Evolutionary conservation across 2,888 invertebrate genomes (phyloP).

Genomic region (Apeira syringaria): DNA sequence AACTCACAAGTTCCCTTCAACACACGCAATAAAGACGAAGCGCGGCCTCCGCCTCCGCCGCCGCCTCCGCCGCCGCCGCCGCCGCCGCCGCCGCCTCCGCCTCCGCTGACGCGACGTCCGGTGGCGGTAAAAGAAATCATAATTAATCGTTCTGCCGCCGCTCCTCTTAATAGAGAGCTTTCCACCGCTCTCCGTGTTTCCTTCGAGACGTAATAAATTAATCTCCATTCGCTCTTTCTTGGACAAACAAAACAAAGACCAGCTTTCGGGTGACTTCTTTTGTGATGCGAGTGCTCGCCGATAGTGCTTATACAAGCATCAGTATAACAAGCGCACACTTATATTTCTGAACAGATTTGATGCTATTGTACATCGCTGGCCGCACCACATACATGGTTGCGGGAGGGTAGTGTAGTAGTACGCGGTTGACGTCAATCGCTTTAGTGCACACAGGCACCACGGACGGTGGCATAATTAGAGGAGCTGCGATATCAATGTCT

Average conservation of each 20-base stretch:
- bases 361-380: too few relatives aligned
- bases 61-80: too few relatives aligned
- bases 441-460: too few relatives aligned
- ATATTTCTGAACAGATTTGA: background rate
- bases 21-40: conserved; percentile 47
- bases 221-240: conserved; percentile 70
- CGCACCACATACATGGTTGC: too few relatives aligned
- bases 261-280: conserved; percentile 44
- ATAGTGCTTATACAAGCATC: background rate
- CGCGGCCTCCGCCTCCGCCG: conserved; percentile 24
- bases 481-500: too few relatives aligned
- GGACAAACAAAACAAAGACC: conserved; percentile 63
- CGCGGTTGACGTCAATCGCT: too few relatives aligned
- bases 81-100: too few relatives aligned
- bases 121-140: conserved; percentile 77
- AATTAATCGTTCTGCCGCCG: conserved; percentile 74
- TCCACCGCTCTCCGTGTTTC: conserved; percentile 72
- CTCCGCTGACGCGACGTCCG: too few relatives aligned
- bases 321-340: background rate
- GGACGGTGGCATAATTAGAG: too few relatives aligned
- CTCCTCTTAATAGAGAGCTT: conserved; percentile 75
- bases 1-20: conserved; percentile 33
- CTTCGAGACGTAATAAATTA: conserved; percentile 78
- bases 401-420: too few relatives aligned
- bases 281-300: conserved; percentile 21